Evolutionary conservation across 2,888 invertebrate species (phyloP).

Genomic region (Drosophila helvetica): DNA sequence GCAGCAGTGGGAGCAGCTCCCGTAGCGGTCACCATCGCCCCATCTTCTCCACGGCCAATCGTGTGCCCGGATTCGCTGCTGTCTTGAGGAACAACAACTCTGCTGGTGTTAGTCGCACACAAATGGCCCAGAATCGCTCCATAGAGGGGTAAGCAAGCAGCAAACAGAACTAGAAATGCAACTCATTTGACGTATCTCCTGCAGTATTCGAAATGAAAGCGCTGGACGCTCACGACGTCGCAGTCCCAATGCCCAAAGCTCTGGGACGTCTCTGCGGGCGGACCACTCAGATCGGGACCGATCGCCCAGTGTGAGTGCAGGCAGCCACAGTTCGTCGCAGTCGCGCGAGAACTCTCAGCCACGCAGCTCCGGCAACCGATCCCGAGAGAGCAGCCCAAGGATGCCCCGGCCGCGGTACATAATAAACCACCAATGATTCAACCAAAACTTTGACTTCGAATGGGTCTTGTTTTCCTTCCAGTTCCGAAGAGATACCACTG

Average conservation of each 20-base stretch:
- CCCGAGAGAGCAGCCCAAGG: constrained; percentile 89
- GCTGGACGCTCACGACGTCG: constrained; percentile 82
- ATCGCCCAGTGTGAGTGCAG: constrained; percentile 81
- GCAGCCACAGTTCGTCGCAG: constrained; percentile 84
- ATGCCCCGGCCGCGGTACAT: constrained; percentile 87
- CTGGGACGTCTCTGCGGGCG: constrained; percentile 73
- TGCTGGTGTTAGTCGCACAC: constrained; percentile 82
- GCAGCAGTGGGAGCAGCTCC: constrained; percentile 75
- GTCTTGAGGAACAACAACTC: constrained; percentile 85
- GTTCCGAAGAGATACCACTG: constrained; percentile 91
- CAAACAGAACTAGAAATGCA: not conserved
- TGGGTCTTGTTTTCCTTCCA: constrained; percentile 37
- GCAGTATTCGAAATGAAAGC: constrained; percentile 79
- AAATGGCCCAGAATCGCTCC: constrained; percentile 82
- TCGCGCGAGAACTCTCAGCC: constrained; percentile 82
- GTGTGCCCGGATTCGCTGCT: constrained; percentile 86
- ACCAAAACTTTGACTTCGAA: not conserved
- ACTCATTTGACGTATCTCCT: not conserved
- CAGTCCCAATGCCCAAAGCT: constrained; percentile 85
- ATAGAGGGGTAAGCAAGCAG: constrained; percentile 78
- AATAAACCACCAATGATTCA: not conserved
- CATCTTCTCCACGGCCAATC: constrained; percentile 84
- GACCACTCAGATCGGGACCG: constrained; percentile 71
- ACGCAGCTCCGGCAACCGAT: constrained; percentile 82
- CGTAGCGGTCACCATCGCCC: constrained; percentile 84